Percentiles rank a stretch among this genome's conserved stretches.
Conservation (phyloP, 1,140 invertebrate genomes). For the Rhyacophila brunnea region DNA sequence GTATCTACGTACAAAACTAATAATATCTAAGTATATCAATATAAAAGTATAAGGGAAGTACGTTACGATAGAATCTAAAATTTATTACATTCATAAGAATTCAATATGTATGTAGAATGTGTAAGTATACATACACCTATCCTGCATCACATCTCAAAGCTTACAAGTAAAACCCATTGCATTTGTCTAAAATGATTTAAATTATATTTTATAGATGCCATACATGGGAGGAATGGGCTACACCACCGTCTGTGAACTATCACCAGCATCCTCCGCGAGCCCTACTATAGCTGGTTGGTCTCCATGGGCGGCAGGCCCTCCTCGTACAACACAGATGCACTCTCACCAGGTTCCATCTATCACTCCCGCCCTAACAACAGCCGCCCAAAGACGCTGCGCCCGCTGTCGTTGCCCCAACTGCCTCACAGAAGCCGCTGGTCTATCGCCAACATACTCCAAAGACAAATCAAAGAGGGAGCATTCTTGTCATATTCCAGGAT, state of each 20-base stretch:
- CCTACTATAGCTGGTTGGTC: conserved; percentile 8
- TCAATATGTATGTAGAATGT: too few species aligned
- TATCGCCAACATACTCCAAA: conserved; percentile 58
- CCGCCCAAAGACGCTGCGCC: conserved; percentile 55
- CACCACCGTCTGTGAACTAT: conserved; percentile 10
- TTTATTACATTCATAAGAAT: too few species aligned
- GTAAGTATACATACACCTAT: too few species aligned
- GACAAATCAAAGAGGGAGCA: conserved; percentile 73
- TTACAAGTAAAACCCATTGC: too few species aligned
- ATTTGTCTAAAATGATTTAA: too few species aligned
- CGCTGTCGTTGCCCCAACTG: conserved; percentile 74
- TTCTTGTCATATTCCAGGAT: conserved; percentile 88
- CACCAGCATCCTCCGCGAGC: conserved; percentile 8
- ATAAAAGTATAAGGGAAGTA: too few species aligned
- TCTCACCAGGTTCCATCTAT: neutral
- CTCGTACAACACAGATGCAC: neutral
- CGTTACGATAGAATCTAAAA: too few species aligned
- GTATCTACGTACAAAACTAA: too few species aligned
- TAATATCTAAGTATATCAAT: too few species aligned
- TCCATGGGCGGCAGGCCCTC: conserved; percentile 8
- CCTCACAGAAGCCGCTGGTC: conserved; percentile 63
- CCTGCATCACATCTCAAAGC: too few species aligned
- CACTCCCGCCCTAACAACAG: conserved; percentile 21
- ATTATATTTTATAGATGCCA: conserved; percentile 12
- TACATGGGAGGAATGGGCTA: conserved; percentile 22